Evolutionary conservation across 1,140 invertebrate genomes (phyloP).

Genomic region (Babylonia areolata): DNA sequence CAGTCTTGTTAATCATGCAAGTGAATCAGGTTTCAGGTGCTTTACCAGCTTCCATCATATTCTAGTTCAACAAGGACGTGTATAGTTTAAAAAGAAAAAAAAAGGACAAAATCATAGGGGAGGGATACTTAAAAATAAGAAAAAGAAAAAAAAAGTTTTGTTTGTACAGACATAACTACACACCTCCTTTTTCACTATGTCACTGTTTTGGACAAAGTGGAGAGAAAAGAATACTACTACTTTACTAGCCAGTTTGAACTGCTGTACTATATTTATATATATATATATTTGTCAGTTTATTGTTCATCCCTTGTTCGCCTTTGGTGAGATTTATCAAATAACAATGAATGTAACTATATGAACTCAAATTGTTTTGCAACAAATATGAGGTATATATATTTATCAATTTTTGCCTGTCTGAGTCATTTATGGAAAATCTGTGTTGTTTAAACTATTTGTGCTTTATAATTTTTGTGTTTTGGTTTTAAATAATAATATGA

Average conservation of each 20-base stretch:
- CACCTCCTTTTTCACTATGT: neutral
- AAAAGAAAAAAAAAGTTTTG: neutral
- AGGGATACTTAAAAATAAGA: neutral
- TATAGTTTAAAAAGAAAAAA: neutral
- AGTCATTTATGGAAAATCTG: neutral
- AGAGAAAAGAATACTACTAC: neutral
- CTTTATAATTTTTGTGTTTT: conserved; percentile 23
- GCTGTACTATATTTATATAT: conserved; percentile 1
- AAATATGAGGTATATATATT: conserved; percentile 14
- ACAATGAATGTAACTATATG: neutral
- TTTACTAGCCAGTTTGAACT: neutral
- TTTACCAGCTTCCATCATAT: conserved; percentile 42
- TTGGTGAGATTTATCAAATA: conserved; percentile 5
- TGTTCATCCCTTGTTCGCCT: conserved; percentile 11
- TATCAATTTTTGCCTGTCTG: neutral
- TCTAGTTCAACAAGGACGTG: conserved; percentile 2
- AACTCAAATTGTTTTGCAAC: neutral
- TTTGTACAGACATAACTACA: neutral
- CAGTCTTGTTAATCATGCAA: conserved; percentile 48
- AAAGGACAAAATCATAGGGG: neutral
- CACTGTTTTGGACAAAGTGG: neutral
- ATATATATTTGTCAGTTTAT: neutral
- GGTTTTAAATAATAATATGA: conserved; percentile 32
- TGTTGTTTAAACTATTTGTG: neutral
- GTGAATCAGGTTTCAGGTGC: conserved; percentile 50